A percentile compares a stretch with the other conserved stretches of the same genome.
Conservation (phyloP, 2,113 vertebrate genomes). For the Glareola pratincola region DNA sequence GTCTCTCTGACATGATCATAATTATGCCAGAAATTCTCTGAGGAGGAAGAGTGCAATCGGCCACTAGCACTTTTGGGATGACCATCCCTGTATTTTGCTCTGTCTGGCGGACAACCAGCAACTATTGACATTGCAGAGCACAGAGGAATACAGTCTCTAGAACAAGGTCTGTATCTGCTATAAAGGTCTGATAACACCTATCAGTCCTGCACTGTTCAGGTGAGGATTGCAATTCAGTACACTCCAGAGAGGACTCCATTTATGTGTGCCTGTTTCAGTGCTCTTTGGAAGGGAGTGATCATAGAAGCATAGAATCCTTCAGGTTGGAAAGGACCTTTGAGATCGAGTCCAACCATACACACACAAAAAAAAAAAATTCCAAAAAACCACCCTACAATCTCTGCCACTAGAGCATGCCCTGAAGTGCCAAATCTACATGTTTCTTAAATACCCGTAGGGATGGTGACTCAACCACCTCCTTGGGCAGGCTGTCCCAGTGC, state of each 20-base stretch:
- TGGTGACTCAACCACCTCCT: too few species aligned
- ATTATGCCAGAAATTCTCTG: neutral
- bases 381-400: too few species aligned
- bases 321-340: too few species aligned
- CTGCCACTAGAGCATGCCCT: too few species aligned
- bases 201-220: neutral
- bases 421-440: too few species aligned
- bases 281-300: neutral
- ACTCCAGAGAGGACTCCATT: neutral
- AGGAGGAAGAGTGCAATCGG: neutral
- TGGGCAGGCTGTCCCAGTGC: too few species aligned
- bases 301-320: too few species aligned
- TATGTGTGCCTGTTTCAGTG: neutral
- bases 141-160: neutral
- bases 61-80: neutral
- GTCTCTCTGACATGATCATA: neutral
- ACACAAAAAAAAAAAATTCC: too few species aligned
- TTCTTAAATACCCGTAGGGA: too few species aligned
- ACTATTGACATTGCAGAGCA: neutral
- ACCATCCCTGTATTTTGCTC: neutral
- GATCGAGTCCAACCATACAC: too few species aligned
- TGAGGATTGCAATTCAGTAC: neutral
- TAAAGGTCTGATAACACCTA: neutral
- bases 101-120: neutral
- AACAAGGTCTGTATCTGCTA: neutral